Evolutionary conservation across 2,113 vertebrate species (phyloP), one percentile per base, ranked within the genome.

Genomic region (Pogona vitticeps): DNA sequence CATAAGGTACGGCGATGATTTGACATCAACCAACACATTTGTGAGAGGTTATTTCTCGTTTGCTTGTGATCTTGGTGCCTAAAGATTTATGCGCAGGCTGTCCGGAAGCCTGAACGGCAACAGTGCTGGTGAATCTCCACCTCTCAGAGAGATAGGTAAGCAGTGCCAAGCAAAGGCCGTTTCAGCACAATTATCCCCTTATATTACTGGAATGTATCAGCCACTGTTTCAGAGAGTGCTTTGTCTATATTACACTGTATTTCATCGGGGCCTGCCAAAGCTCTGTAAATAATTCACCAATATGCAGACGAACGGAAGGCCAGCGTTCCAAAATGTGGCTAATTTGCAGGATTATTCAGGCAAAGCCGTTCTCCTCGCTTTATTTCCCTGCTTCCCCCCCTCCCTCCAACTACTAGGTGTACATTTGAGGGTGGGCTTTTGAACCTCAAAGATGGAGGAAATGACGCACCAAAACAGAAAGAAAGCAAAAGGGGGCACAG

Each of bases 1-100:
- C 94, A 94, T 91, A 93, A 90, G 75, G 89, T 86, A 75, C 59
- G 91, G 87, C 91, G 94, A 95, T 95, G 85, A 90, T 91, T 65
- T 89, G 91, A 70, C 91, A 91, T 70, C 90, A 88, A 88, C 88
- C 89, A 92, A 91, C 59, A 78, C 88, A 88, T 90, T 91, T 90
- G 89, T 88, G 86, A 92, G 90, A 80, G 81, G 46, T 81, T 76
- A 91, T 91, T 91, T 77, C 90, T 86, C 18, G 2, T 33, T 61
- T 71, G 14, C 26, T 46, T 9, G n/a, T 21, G 12, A 1, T 93
- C 89, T 91, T 52, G 6, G 90, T 76, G 71, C 83, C 31, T 68
- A 42, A 72, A 88, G 90, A 84, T 40, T 92, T 87, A 20, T 86
- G 6, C 14, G 31, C 15, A 61, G 80, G 56, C 80, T 84, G 86